Conservation (phyloP, 2,888 invertebrate species). For the Rhagophthalmus giganteus region DNA sequence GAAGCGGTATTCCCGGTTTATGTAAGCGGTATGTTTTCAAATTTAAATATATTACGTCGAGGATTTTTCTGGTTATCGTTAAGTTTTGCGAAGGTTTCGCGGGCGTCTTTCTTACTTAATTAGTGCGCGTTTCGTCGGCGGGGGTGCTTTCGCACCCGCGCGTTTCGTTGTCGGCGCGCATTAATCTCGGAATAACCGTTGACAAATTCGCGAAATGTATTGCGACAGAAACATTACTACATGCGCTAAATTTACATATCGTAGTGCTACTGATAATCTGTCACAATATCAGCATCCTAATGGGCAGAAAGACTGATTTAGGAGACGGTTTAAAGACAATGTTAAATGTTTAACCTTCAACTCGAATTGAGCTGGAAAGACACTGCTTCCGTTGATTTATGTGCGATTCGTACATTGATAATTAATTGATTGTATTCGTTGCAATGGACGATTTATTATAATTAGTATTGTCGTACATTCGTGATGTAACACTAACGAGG, state of each 20-base stretch:
- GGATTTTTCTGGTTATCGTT: too few relatives aligned
- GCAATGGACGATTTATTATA: neutral
- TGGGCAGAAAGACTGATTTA: slow-evolving; percentile 47
- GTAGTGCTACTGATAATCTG: slow-evolving; percentile 46
- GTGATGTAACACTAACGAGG: neutral
- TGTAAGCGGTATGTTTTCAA: too few relatives aligned
- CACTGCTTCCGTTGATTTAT: slow-evolving; percentile 19
- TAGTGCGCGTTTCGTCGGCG: too few relatives aligned
- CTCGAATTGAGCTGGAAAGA: slow-evolving; percentile 31
- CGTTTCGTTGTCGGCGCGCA: slow-evolving; percentile 40
- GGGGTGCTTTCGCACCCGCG: too few relatives aligned
- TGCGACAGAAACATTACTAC: slow-evolving; percentile 49
- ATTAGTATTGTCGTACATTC: neutral
- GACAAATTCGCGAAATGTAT: slow-evolving; percentile 50
- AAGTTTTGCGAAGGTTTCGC: too few relatives aligned
- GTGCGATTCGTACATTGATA: slow-evolving; percentile 16
- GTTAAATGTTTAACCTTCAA: slow-evolving; percentile 45
- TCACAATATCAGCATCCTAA: slow-evolving; percentile 49
- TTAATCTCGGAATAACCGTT: slow-evolving; percentile 36
- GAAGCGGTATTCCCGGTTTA: too few relatives aligned
- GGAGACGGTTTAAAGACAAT: slow-evolving; percentile 45
- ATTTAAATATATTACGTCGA: too few relatives aligned
- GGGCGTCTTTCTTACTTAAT: too few relatives aligned
- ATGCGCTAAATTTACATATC: slow-evolving; percentile 48
- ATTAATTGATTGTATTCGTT: slow-evolving; percentile 7